Evolutionary conservation across 1,140 invertebrate species (phyloP), one percentile per base, ranked within the genome.

Genomic region (Eubasilissa regina): DNA sequence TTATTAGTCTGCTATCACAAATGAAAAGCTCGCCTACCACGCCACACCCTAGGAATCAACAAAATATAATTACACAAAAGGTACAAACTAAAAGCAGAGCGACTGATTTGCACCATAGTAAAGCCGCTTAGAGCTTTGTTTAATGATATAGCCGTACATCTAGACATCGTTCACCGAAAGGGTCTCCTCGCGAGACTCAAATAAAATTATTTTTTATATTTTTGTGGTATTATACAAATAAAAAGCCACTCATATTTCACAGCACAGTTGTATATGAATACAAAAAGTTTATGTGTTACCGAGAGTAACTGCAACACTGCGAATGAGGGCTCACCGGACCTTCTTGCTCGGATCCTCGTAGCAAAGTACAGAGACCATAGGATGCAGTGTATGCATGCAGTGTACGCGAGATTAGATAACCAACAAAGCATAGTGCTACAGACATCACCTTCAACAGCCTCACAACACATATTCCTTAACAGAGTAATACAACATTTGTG

Each of bases 231-330:
- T 79, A 77, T 83, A 83, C 82, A 83, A 83, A 83, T 83, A 83
- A 83, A 83, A 83, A 83, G 82, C 82, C 82, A 83, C 82, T 83
- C 80, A 78, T 82, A 83, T 83, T 80, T 83, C 82, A 83, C 82
- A 83, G 82, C 82, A 83, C 82, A 83, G 82, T 83, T 82, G 82
- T 83, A 83, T 77, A 83, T 81, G 75, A 83, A 83, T 83, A 83
- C 81, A 83, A 83, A 80, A 81, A 77, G 77, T 83, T 78, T 51
- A 35, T 35, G 6, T 35, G 25, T 35, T 35, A 35, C 25, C 25
- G 25, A 35, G 25, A 35, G 25, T 35, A 35, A 35, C 25, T 35
- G 25, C 25, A 51, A 47, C 45, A 47, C 45, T 70, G 66, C 47
- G 66, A 17, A 48, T 51, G 66, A 51, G 44, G 45, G 45, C 66